Base-by-base conservation (phyloP, 2,113 vertebrate genomes). In the Larimichthys crocea region DNA sequence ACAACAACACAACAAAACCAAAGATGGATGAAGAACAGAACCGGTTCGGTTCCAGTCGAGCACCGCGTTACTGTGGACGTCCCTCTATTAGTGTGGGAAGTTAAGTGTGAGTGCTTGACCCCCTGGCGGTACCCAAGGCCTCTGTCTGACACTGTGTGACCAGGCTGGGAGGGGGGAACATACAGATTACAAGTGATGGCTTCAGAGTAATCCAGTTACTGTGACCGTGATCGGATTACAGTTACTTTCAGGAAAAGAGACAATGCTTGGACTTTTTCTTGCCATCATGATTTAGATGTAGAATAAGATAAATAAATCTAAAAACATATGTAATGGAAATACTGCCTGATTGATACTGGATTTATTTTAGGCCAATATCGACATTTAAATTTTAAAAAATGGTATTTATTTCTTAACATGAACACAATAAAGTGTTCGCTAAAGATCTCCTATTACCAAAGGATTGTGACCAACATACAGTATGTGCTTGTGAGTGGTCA, bases 11-110 rank as follows among this genome's bases (percentile, higher is more conserved):
- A 67, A 78, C 46, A 71, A 42, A 80, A 78, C 63, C 29, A 76
- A 88, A 83, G 56, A 83, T 80, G 70, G 73, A 91, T 88, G 77
- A 56, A 68, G 66, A 85, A 72, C 63, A 74, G 31, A 88, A 86
- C 26, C 56, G 57, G 31, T 70, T 80, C 46, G 61, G 46, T 63
- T 70, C 59, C 63, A 69, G 52, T 16, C 6, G 29, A 83, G 24
- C 14, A 1, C 48, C 53, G 70, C 74, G 24, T 24, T 17, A 31
- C 20, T 70, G 24, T 74, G 77, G 57, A 74, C 62, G 42, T 67
- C 52, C 72, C 22, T 77, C n/a, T 60, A 3, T 64, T 17, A 61
- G 40, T 67, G 22, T 72, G 53, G 19, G 10, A 69, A 57, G 48
- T 65, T 44, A 24, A 73, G 31, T 46, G 46, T 62, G 42, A 82